Evolutionary conservation across 2,797 vertebrate species (phyloP).

Genomic region (Sciurus vulgaris): DNA sequence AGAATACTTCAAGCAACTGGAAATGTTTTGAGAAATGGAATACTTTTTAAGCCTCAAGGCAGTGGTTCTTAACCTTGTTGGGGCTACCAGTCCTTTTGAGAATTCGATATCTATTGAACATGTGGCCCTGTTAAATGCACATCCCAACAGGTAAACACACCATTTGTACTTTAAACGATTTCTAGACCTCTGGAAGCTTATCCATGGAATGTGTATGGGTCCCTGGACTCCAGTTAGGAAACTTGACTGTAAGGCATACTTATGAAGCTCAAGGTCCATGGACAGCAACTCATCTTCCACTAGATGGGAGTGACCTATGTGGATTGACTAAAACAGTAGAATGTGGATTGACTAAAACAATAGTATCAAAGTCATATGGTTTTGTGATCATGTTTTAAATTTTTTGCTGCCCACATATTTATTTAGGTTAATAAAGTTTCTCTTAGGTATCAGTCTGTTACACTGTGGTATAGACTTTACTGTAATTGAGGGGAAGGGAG

Average conservation of each 20-base stretch:
- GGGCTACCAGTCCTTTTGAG: neutral
- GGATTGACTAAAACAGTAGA: neutral
- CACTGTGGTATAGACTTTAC: neutral
- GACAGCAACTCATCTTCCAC: neutral
- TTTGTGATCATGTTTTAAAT: conserved; percentile 45
- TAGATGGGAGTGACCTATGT: neutral
- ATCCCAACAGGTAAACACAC: neutral
- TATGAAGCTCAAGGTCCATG: neutral
- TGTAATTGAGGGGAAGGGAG: neutral
- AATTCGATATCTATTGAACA: neutral
- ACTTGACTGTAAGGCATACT: neutral
- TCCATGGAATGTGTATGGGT: neutral
- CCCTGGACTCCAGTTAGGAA: neutral
- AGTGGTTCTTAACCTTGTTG: neutral
- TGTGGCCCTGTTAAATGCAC: neutral
- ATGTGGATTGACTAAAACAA: neutral
- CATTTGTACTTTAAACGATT: neutral
- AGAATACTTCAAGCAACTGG: conserved; percentile 44
- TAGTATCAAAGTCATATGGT: neutral
- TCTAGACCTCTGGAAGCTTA: neutral
- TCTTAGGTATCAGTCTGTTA: neutral
- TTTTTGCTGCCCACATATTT: neutral
- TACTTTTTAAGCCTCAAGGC: neutral
- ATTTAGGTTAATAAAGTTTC: neutral
- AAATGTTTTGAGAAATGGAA: conserved; percentile 38